These are phyloP conservation scores for Colletes gigas DNA, from an alignment of 1,140 invertebrate genomes.

Conservation along the genomic window DNA sequence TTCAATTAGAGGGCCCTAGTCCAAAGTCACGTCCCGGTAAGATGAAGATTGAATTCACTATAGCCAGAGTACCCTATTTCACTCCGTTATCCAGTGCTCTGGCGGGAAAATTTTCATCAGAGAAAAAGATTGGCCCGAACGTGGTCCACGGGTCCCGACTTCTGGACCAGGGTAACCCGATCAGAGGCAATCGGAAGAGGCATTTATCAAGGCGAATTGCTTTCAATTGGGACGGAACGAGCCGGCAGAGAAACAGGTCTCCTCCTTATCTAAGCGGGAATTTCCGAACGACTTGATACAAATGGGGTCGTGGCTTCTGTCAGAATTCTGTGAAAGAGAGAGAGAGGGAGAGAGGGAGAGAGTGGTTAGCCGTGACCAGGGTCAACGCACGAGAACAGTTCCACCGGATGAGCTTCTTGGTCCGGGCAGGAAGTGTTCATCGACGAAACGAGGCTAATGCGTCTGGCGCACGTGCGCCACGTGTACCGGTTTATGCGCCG, in stretches of 20 bases:
- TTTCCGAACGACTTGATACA: conserved; percentile 46
- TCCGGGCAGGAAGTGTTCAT: conserved; percentile 52
- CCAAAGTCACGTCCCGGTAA: too few species aligned
- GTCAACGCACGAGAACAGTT: conserved; percentile 41
- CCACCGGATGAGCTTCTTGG: conserved; percentile 45
- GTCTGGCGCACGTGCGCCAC: conserved; percentile 39
- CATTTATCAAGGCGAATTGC: conserved; percentile 46
- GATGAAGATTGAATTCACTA: too few species aligned
- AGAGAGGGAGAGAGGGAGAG: background rate
- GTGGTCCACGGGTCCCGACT: background rate
- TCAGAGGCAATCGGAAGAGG: conserved; percentile 43
- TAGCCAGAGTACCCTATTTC: background rate
- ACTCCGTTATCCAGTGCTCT: background rate
- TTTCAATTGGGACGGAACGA: conserved; percentile 37
- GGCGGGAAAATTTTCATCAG: background rate
- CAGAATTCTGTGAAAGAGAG: conserved; percentile 4
- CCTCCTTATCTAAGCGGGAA: conserved; percentile 42
- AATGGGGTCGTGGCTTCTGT: conserved; percentile 39
- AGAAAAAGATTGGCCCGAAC: conserved; percentile 1
- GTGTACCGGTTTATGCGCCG: conserved; percentile 19
- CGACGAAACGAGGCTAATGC: conserved; percentile 55
- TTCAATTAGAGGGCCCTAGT: too few species aligned
- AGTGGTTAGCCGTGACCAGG: background rate
- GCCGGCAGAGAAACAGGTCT: conserved; percentile 25
- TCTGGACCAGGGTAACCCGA: conserved; percentile 21